Conservation (phyloP, 2,888 invertebrate genomes). For the Ephialtes manifestator region DNA sequence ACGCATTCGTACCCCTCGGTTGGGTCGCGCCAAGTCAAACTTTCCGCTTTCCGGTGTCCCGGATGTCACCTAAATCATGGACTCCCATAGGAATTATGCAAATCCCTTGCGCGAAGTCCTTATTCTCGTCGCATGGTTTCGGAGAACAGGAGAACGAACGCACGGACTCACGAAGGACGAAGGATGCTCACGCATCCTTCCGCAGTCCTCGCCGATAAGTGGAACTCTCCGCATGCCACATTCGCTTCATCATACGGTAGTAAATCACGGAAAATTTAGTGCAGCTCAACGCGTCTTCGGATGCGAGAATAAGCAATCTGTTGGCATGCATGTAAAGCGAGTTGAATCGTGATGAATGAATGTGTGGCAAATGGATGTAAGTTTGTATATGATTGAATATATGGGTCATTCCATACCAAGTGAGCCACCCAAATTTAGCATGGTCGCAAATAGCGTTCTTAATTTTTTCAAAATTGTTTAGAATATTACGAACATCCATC, state of each 20-base stretch:
- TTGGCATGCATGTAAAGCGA: background rate
- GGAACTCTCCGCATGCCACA: slow-evolving; percentile 57
- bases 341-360: background rate
- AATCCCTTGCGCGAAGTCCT: slow-evolving; percentile 68
- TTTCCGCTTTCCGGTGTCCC: slow-evolving; percentile 73
- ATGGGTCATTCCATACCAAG: too few species aligned
- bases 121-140: background rate
- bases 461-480: too few species aligned
- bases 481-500: too few species aligned
- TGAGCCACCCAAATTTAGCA: too few species aligned
- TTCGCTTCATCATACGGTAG: slow-evolving; percentile 33
- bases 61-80: slow-evolving; percentile 77
- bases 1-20: slow-evolving; percentile 17
- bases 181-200: slow-evolving; percentile 38
- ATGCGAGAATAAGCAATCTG: background rate
- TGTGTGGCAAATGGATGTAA: background rate
- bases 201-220: slow-evolving; percentile 62
- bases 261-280: slow-evolving; percentile 66
- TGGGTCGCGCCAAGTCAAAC: slow-evolving; percentile 65
- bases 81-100: slow-evolving; percentile 75
- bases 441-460: too few species aligned
- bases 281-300: background rate
- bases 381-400: background rate
- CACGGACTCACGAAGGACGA: slow-evolving; percentile 38
- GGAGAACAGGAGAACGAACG: background rate